Evolutionary conservation across 2,888 invertebrate genomes (phyloP), one percentile per base, ranked within the genome.

Genomic region (Spodoptera littoralis): DNA sequence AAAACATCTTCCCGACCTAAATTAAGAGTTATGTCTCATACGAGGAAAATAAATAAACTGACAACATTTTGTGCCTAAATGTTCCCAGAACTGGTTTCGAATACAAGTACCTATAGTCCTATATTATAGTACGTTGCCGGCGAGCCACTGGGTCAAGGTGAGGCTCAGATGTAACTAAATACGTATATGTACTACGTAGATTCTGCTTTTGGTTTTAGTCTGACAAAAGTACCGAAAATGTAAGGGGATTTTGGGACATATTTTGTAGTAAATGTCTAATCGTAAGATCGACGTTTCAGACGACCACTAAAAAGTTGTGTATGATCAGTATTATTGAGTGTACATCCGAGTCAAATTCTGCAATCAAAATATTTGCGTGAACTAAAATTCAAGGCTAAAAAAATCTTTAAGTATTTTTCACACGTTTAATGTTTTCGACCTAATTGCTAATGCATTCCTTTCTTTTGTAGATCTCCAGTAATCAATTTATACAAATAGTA

Each of bases 1-100:
- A 12, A 47, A 47, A 11, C 27, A 53, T 66, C 48, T 49, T 27
- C 24, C 47, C 30, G 4, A 46, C 27, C 45, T 43, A 8, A 41
- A 68, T 47, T 27, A 18, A 42, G 11, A 11, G 6, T 12, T n/a
- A 53, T 59, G 75, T 24, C 22, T 71, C 75, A 64, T 59, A 47
- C 59, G 64, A 70, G 71, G 76, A 71, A 71, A 75, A 71, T 27
- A 50, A 73, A 73, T 53, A 47, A 50, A 50, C 18, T 50, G 0
- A n/a, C 1, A 0, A 27, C 27, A 52, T 47, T 50, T 9, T n/a
- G 46, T 47, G 47, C 43, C 30, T 44, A 24, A 2, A 9, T 60
- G 18, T 69, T 73, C 53, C 44, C 45, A 51, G 70, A 73, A 73
- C 61, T 22, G n/a, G 49, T 43, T 46, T 12, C 36, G 52, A n/a